phyloP scores from a whole-genome alignment of 2,888 invertebrate species.

The Andrena minutula region DNA sequence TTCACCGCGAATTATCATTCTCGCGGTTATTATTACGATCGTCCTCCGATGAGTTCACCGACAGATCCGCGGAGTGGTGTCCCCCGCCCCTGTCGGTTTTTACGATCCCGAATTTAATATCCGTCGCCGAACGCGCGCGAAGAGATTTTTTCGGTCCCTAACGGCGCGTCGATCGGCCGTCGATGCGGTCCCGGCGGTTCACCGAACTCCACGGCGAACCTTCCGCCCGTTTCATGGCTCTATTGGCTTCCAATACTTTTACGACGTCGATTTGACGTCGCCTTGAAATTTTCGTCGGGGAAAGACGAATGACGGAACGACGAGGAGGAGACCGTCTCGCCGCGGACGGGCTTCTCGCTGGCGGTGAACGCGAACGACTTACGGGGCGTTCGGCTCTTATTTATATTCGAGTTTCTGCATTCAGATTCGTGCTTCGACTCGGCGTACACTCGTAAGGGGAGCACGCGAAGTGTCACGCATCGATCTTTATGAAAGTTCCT shows the following conservation, averaged over 20 bases:
- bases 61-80: background rate
- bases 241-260: constrained; percentile 35
- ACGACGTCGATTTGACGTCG: constrained; percentile 32
- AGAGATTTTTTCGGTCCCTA: constrained; percentile 19
- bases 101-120: constrained; percentile 21
- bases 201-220: constrained; percentile 1
- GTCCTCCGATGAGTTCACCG: constrained; percentile 9
- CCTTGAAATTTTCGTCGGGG: constrained; percentile 12
- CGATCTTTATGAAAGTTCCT: too few species aligned
- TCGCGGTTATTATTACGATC: constrained; percentile 25
- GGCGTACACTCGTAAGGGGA: background rate
- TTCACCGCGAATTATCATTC: constrained; percentile 6
- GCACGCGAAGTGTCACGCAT: background rate
- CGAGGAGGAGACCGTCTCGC: background rate
- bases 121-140: background rate
- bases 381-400: background rate
- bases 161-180: background rate
- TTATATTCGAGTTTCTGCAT: background rate
- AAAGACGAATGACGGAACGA: constrained; percentile 1
- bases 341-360: background rate
- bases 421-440: background rate
- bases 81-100: background rate
- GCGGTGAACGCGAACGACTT: constrained; percentile 1
- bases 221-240: constrained; percentile 18
- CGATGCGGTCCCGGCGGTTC: background rate